Conservation (phyloP, 1,140 invertebrate genomes). For the Phymastichus coffea region DNA sequence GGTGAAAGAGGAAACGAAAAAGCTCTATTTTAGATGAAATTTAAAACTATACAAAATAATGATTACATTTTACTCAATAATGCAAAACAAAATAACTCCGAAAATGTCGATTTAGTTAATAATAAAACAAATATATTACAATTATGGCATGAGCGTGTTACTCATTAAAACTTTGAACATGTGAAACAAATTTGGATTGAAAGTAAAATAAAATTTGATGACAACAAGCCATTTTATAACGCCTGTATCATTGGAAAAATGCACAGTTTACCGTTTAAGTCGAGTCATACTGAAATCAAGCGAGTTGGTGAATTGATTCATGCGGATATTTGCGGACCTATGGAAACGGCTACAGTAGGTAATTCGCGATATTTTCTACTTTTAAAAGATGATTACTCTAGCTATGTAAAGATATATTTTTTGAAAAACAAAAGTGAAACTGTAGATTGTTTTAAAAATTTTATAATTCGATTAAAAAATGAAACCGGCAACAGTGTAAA, state of each 20-base stretch:
- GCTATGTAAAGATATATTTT: conserved; percentile 40
- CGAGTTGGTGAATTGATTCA: conserved; percentile 25
- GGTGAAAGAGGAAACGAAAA: conserved; percentile 21
- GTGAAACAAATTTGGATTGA: conserved; percentile 41
- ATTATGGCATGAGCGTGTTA: conserved; percentile 47
- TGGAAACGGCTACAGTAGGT: conserved; percentile 27
- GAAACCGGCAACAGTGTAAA: neutral
- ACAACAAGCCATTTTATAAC: conserved; percentile 34
- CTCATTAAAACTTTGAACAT: conserved; percentile 49
- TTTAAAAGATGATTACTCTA: conserved; percentile 28
- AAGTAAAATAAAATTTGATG: conserved; percentile 34
- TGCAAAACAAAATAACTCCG: conserved; percentile 4
- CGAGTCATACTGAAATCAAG: conserved; percentile 20
- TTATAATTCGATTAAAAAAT: too few species aligned
- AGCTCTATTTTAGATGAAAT: conserved; percentile 1
- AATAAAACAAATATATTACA: conserved; percentile 12
- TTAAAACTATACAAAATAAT: too few species aligned
- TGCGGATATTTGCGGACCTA: conserved; percentile 29
- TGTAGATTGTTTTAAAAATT: conserved; percentile 15
- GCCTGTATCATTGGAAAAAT: conserved; percentile 46
- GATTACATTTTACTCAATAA: too few species aligned
- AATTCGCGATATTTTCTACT: conserved; percentile 31
- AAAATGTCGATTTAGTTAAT: neutral
- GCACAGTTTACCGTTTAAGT: conserved; percentile 36
- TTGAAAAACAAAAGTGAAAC: conserved; percentile 43